phyloP scores from a whole-genome alignment of 2,113 vertebrate species.

The Morone chrysops region DNA sequence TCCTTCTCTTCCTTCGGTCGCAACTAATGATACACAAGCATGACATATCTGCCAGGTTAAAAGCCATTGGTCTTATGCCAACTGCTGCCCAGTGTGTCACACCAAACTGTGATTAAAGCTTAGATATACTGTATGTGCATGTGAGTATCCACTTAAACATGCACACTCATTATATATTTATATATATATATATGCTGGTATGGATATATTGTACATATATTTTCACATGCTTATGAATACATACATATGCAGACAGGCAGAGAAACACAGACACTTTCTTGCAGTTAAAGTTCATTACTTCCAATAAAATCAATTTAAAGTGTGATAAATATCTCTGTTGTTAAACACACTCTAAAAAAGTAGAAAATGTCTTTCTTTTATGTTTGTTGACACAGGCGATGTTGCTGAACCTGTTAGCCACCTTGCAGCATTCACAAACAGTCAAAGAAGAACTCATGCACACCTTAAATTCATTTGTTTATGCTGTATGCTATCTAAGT shows the following conservation, averaged over 20 bases:
- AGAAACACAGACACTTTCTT: slow-evolving; percentile 16
- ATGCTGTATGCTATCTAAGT: slow-evolving; percentile 41
- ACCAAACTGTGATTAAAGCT: slow-evolving; percentile 55
- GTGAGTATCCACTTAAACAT: slow-evolving; percentile 25
- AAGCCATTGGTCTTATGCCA: slow-evolving; percentile 65
- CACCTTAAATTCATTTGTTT: slow-evolving; percentile 47
- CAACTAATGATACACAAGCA: slow-evolving; percentile 69
- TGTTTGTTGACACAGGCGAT: slow-evolving; percentile 4
- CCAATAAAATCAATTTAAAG: slow-evolving; percentile 51
- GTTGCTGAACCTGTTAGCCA: slow-evolving; percentile 40
- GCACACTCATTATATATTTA: not conserved
- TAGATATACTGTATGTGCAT: slow-evolving; percentile 25
- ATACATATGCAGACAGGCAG: slow-evolving; percentile 22
- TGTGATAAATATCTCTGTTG: slow-evolving; percentile 69
- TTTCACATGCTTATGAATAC: slow-evolving; percentile 10
- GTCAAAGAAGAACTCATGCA: slow-evolving; percentile 12
- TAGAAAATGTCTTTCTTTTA: slow-evolving; percentile 37
- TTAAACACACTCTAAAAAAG: slow-evolving; percentile 55
- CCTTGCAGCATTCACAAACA: slow-evolving; percentile 34
- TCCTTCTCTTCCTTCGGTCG: slow-evolving; percentile 52
- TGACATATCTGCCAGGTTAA: slow-evolving; percentile 68
- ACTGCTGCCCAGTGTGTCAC: slow-evolving; percentile 48
- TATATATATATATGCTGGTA: slow-evolving; percentile 1
- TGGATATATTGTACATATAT: slow-evolving; percentile 7
- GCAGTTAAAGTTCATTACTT: slow-evolving; percentile 59